These are phyloP conservation scores for rat (Rattus norvegicus) DNA, from an alignment of 2,113 vertebrate genomes.

Conservation along the genomic window GRCr8 NC_086020.1:42122501-42123000, in stretches of 20 bases:
- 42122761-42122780: background rate
- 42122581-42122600: background rate
- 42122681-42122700: conserved; percentile 47
- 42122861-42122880: background rate
- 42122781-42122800: background rate
- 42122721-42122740: conserved; percentile 25
- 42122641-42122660: background rate
- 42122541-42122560: background rate
- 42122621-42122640: background rate
- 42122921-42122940: background rate
- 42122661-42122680: background rate
- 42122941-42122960: background rate
- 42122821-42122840: background rate
- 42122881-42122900: background rate
- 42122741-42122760: background rate
- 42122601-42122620: background rate
- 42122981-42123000: background rate
- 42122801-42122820: background rate
- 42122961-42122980: background rate
- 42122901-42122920: background rate
- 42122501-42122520: conserved; percentile 11
- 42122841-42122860: background rate
- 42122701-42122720: background rate
- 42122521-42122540: conserved; percentile 31
- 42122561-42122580: background rate